phyloP scores from a whole-genome alignment of 35 echinoderm and acorn worm genomes.

The Heliocidaris tuberculata region DNA sequence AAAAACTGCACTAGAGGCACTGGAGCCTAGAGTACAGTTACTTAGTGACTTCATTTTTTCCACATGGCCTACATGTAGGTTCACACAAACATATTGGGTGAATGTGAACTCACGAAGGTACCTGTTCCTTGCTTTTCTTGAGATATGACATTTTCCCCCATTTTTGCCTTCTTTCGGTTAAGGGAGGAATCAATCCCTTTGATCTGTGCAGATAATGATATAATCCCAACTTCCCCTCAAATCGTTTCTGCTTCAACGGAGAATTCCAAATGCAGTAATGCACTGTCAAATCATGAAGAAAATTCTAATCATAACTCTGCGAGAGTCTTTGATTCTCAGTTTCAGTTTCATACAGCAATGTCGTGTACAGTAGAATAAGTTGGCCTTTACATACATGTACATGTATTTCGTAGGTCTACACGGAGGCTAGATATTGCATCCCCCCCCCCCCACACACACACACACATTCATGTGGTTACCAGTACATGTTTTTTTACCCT shows the following conservation, averaged over 20 bases:
- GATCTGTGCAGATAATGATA: slow-evolving; percentile 5
- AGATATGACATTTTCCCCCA: not conserved
- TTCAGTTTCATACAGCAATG: not conserved
- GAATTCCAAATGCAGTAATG: not conserved
- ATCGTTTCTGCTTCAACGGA: not conserved
- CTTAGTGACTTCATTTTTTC: no score
- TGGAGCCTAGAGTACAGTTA: no score
- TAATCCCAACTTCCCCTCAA: slow-evolving; percentile 31
- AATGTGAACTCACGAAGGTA: not conserved
- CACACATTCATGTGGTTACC: no score
- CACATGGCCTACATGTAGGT: no score
- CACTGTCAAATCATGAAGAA: not conserved
- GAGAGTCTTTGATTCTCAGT: not conserved
- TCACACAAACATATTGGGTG: no score
- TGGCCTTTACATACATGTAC: no score
- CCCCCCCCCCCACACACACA: no score
- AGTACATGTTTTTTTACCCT: not conserved
- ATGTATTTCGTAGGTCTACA: no score
- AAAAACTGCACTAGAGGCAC: no score
- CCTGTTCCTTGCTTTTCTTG: not conserved
- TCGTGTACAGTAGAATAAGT: not conserved
- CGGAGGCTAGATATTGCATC: not conserved
- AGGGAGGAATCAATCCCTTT: not conserved
- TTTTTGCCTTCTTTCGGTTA: not conserved
- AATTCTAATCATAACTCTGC: not conserved